Evolutionary conservation across 2,113 vertebrate species (phyloP).

Genomic region (Epinephelus moara): DNA sequence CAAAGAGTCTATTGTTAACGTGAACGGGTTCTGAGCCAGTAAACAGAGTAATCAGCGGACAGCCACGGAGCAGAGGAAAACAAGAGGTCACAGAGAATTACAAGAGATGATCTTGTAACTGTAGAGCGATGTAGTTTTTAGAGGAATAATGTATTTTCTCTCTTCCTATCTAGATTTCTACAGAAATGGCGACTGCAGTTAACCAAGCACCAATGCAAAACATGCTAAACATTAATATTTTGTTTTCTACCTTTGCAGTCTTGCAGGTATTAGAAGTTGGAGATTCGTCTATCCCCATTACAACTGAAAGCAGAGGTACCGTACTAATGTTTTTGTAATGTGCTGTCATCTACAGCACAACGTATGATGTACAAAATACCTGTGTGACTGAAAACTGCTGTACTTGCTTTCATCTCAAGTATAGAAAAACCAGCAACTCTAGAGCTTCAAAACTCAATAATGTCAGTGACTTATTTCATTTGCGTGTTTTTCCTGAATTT

Average conservation of each 20-base stretch:
- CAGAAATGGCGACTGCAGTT: conserved; percentile 18
- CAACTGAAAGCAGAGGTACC: conserved; percentile 7
- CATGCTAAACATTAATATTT: conserved; percentile 13
- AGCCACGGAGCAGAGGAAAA: conserved; percentile 31
- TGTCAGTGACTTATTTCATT: conserved; percentile 17
- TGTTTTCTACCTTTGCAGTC: conserved; percentile 13
- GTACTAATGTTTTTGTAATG: not conserved
- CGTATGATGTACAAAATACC: conserved; percentile 19
- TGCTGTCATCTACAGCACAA: conserved; percentile 1
- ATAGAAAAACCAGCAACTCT: conserved; percentile 15
- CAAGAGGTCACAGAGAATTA: conserved; percentile 26
- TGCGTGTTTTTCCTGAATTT: conserved; percentile 24
- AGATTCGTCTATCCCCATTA: not conserved
- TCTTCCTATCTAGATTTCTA: conserved; percentile 22
- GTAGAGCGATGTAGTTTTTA: conserved; percentile 8
- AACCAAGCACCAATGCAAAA: conserved; percentile 12
- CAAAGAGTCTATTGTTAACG: conserved; percentile 53
- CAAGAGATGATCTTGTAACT: conserved; percentile 19
- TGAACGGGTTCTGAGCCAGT: conserved; percentile 57
- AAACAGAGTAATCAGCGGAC: conserved; percentile 49
- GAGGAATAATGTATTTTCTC: not conserved
- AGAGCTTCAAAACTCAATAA: conserved; percentile 6
- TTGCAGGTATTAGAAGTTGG: not conserved
- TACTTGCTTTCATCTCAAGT: conserved; percentile 58
- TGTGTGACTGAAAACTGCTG: conserved; percentile 65